A percentile compares a stretch with the other conserved stretches of the same genome.
Conservation (phyloP, 2,113 vertebrate genomes). For the Phylloscopus trochilus region DNA sequence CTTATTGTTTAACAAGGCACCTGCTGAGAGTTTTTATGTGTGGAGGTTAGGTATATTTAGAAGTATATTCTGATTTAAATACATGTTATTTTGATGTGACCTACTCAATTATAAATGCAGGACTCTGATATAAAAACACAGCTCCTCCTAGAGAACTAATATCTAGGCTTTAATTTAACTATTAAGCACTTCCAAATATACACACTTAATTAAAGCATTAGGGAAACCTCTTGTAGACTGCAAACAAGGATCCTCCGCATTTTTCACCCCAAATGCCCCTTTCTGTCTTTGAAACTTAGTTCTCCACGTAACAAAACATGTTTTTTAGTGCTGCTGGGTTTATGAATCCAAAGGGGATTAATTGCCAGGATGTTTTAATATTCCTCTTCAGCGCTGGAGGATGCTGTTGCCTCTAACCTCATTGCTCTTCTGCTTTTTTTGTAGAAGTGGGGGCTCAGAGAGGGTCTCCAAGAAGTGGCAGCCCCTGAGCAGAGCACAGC, state of each 20-base stretch:
- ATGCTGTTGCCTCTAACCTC: background rate
- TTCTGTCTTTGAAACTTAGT: background rate
- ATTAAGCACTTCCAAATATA: slow-evolving; percentile 11
- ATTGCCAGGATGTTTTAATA: background rate
- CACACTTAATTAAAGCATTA: slow-evolving; percentile 1
- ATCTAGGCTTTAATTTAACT: slow-evolving; percentile 22
- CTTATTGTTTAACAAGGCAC: slow-evolving; percentile 54
- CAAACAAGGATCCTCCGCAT: background rate
- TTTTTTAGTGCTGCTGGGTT: background rate
- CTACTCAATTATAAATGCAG: slow-evolving; percentile 34
- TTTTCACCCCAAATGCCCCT: background rate
- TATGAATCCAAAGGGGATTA: background rate
- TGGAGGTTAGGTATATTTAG: slow-evolving; percentile 38
- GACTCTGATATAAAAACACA: background rate
- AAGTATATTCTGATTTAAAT: slow-evolving; percentile 44
- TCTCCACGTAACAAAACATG: background rate
- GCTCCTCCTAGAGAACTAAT: slow-evolving; percentile 26
- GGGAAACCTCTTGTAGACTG: background rate
- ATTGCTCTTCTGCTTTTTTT: background rate
- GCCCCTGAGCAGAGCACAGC: background rate
- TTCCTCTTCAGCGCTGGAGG: background rate
- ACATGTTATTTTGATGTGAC: background rate
- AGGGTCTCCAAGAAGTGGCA: background rate
- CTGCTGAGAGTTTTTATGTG: slow-evolving; percentile 41
- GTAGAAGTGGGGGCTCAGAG: background rate